Base-by-base conservation (phyloP, 2,888 invertebrate species). In the Salticus scenicus region DNA sequence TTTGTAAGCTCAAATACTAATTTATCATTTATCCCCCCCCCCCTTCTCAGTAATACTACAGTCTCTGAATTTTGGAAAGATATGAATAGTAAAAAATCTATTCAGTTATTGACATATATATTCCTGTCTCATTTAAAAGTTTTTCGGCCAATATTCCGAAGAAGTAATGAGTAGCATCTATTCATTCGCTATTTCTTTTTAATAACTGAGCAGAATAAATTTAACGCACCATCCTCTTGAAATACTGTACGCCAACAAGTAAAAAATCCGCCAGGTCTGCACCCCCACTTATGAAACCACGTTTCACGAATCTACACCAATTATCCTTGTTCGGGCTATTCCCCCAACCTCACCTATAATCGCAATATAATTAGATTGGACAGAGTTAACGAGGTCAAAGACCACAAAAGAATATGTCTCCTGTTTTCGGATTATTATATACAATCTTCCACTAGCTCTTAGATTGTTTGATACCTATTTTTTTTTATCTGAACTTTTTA, bases 291-390 rank as follows among this genome's bases (percentile, higher is more conserved):
- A n/a, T 51, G 41, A 41, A 17, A 33, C 8, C 17, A 7, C 14
- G n/a, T 47, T 8, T 20, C 5, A 41, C 20, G 67, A 51, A 30
- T 31, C 30, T 28, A 41, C 75, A 42, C 80, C 80, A 81, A 81
- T 81, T 81, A 81, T 73, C 79, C 30, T 30, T 17, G 63, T n/a
- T 20, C 42, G 57, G 57, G 71, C 51, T 71, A 41, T 71, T 71
- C 27, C 72, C 83, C 57, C 20, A 31, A 30, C 42, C 66, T 71
- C 30, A 20, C n/a, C 31, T 73, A 51, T 77, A 77, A 83, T 83
- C 83, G 63, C 67, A 69, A 73, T 72, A 66, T 83, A 83, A 83
- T 83, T 83, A 77, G 77, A 83, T 77, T 67, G 83, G 72, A 67
- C 57, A 66, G 51, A n/a, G 10, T 47, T 83, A 83, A 83, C 77